Evolutionary conservation across 2,888 invertebrate species (phyloP).

Genomic region (Siphlonurus alternatus): DNA sequence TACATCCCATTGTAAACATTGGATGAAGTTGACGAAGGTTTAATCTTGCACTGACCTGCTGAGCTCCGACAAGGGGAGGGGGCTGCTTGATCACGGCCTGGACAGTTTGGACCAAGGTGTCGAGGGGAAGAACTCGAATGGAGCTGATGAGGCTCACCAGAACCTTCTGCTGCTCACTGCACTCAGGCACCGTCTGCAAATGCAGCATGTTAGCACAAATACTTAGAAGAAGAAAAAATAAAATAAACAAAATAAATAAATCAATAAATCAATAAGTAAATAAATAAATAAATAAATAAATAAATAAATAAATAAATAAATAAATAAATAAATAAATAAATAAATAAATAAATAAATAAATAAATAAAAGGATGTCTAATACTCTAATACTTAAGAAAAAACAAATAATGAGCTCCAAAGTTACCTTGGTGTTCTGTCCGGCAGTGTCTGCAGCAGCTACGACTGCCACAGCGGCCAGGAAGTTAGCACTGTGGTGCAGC

Average conservation of each 20-base stretch:
- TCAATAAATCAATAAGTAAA: too few relatives aligned
- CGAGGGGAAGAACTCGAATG: conserved; percentile 68
- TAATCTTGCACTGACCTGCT: background rate
- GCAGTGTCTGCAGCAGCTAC: conserved; percentile 20
- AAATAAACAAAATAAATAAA: too few relatives aligned
- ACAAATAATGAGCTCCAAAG: background rate
- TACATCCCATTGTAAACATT: conserved; percentile 1
- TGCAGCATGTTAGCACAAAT: conserved; percentile 3
- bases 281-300: too few relatives aligned
- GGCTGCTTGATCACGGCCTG: conserved; percentile 68
- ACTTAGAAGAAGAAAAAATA: too few relatives aligned
- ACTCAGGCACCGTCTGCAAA: conserved; percentile 39
- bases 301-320: background rate
- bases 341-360: conserved; percentile 4
- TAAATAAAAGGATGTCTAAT: conserved; percentile 3
- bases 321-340: conserved; percentile 5
- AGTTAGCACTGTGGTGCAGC: conserved; percentile 61
- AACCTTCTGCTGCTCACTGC: conserved; percentile 50
- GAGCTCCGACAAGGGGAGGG: conserved; percentile 22
- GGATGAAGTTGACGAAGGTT: too few relatives aligned
- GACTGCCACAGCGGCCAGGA: conserved; percentile 66
- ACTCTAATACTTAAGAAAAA: conserved; percentile 2
- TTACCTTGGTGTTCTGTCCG: background rate
- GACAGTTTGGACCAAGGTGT: conserved; percentile 64
- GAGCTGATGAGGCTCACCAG: conserved; percentile 63